These are phyloP conservation scores for Puntigrus tetrazona DNA, from an alignment of 2,113 vertebrate species.

Conservation along the genomic window DNA sequence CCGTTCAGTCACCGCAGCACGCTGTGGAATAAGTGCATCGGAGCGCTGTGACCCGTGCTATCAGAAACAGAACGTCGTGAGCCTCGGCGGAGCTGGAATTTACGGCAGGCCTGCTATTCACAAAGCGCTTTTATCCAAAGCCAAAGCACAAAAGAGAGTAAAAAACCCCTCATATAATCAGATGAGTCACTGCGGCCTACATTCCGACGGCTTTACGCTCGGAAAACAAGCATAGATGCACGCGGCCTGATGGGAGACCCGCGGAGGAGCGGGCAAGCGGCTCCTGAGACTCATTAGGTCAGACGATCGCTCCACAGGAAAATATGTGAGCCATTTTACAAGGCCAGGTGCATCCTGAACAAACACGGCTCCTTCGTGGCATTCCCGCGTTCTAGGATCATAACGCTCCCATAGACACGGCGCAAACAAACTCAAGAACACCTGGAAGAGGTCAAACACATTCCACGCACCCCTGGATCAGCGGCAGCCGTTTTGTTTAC, in stretches of 20 bases:
- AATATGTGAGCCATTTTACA: constrained; percentile 7
- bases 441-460: constrained; percentile 24
- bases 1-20: not conserved
- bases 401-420: not conserved
- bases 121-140: not conserved
- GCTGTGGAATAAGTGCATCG: not conserved
- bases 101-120: not conserved
- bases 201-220: not conserved
- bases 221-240: not conserved
- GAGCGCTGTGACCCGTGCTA: not conserved
- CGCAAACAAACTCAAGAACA: constrained; percentile 19
- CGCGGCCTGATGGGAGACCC: not conserved
- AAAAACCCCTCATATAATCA: not conserved
- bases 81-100: constrained; percentile 8
- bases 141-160: not conserved
- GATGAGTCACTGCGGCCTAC: not conserved
- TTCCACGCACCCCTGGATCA: not conserved
- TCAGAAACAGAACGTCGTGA: not conserved
- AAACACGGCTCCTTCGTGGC: constrained; percentile 4
- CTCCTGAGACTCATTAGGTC: not conserved
- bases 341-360: constrained; percentile 30
- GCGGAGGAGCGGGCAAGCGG: too few relatives aligned
- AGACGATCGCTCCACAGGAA: not conserved
- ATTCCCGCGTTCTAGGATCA: not conserved
- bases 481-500: constrained; percentile 68